Percentiles rank a stretch among this genome's conserved stretches.
Evolutionary conservation across 1,140 invertebrate species (phyloP).

Genomic region (Odontomachus brunneus): DNA sequence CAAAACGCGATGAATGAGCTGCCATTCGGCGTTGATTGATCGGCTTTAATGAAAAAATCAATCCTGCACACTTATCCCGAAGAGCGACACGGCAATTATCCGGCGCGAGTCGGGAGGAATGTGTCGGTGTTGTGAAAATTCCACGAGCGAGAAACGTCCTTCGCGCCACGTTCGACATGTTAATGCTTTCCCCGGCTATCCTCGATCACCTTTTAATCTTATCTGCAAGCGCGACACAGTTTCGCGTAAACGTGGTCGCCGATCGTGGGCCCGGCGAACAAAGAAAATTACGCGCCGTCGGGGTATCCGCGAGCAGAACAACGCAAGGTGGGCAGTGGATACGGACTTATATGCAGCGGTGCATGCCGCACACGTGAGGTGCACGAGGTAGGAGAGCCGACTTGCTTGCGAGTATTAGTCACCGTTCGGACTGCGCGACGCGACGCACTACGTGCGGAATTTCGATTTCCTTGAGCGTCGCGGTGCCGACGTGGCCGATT

Average conservation of each 20-base stretch:
- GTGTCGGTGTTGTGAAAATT: not conserved
- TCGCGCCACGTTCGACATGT: not conserved
- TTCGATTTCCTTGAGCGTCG: slow-evolving; percentile 50
- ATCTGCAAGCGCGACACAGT: slow-evolving; percentile 35
- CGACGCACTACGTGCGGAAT: slow-evolving; percentile 53
- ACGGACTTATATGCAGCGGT: slow-evolving; percentile 66
- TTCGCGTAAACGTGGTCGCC: slow-evolving; percentile 57
- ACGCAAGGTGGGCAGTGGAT: slow-evolving; percentile 66
- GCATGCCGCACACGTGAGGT: slow-evolving; percentile 50
- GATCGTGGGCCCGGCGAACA: slow-evolving; percentile 57
- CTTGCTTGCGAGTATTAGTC: slow-evolving; percentile 72
- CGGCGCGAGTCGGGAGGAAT: not conserved
- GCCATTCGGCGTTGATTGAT: slow-evolving; percentile 6
- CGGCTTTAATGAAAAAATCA: not conserved
- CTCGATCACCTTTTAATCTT: slow-evolving; percentile 12
- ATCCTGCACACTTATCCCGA: too few species aligned
- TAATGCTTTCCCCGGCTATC: not conserved
- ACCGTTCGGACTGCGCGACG: slow-evolving; percentile 68
- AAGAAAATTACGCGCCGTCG: slow-evolving; percentile 59
- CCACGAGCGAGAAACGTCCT: not conserved
- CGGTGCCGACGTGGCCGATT: slow-evolving; percentile 44
- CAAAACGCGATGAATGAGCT: too few species aligned
- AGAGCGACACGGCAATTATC: too few species aligned
- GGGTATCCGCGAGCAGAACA: slow-evolving; percentile 45
- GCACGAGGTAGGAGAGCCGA: slow-evolving; percentile 58